phyloP scores from a whole-genome alignment of 1,140 invertebrate genomes.

The Calephelis virginiensis region DNA sequence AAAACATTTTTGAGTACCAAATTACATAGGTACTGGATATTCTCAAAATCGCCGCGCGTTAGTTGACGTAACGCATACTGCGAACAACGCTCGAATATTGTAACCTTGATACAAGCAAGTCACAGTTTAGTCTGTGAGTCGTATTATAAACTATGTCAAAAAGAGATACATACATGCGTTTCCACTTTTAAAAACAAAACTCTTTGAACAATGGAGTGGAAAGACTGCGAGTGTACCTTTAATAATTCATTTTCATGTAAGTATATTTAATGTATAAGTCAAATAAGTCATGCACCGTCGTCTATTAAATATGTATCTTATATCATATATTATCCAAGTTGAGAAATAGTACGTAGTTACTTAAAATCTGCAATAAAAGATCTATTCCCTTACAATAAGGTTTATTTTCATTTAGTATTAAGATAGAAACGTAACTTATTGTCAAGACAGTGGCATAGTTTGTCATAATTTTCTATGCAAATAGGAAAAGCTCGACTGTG shows the following conservation, averaged over 20 bases:
- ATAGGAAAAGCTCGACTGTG: slow-evolving; percentile 9
- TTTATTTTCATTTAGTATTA: neutral
- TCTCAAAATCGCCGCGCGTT: no score
- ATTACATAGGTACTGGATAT: no score
- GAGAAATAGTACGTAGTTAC: slow-evolving; percentile 3
- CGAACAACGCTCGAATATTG: no score
- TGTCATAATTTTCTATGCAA: slow-evolving; percentile 17
- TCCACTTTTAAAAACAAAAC: no score
- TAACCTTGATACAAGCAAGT: no score
- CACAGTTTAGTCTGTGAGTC: no score
- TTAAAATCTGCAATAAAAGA: neutral
- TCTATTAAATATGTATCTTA: slow-evolving; percentile 15
- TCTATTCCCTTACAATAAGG: neutral
- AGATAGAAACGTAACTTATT: slow-evolving; percentile 12
- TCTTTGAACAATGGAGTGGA: no score
- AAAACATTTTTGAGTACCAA: no score
- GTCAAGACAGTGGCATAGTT: slow-evolving; percentile 12
- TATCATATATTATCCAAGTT: slow-evolving; percentile 10
- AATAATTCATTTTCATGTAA: neutral
- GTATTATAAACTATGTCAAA: no score
- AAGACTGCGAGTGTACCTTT: no score
- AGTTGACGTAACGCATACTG: no score
- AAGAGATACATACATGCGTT: no score
- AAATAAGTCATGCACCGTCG: neutral
- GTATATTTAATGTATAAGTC: slow-evolving; percentile 9